These are phyloP conservation scores for Cephus cinctus DNA, from an alignment of 1,140 invertebrate species.

Conservation along the genomic window DNA sequence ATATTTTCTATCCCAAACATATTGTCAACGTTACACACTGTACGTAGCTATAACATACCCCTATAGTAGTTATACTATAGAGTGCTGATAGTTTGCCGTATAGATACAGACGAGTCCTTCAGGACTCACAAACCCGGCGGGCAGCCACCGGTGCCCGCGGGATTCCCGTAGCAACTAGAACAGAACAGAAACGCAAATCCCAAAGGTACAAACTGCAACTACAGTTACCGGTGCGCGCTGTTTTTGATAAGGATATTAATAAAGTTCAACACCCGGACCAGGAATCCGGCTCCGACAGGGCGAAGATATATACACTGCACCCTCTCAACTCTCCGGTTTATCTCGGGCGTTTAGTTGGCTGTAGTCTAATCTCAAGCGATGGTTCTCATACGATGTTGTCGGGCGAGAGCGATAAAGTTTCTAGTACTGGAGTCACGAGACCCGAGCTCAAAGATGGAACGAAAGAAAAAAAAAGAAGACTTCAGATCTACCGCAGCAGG, in stretches of 20 bases:
- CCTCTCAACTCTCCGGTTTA: not conserved
- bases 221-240: slow-evolving; percentile 33
- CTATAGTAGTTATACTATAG: no score
- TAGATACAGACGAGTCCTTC: slow-evolving; percentile 43
- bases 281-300: not conserved
- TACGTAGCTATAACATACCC: no score
- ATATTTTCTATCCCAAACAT: no score
- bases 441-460: no score
- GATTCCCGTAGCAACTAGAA: slow-evolving; percentile 33
- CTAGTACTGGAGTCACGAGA: no score
- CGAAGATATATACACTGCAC: not conserved
- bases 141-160: slow-evolving; percentile 42
- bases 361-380: no score
- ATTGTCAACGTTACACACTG: no score
- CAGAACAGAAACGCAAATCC: slow-evolving; percentile 29
- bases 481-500: no score
- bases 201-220: slow-evolving; percentile 33
- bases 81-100: slow-evolving; percentile 38
- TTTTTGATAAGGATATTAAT: slow-evolving; percentile 52
- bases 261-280: slow-evolving; percentile 39
- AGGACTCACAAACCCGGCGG: slow-evolving; percentile 41
- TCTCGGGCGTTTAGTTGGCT: not conserved
- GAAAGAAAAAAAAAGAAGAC: no score
- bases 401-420: no score
- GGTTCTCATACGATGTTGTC: no score